phyloP scores from a whole-genome alignment of 1,140 invertebrate species.

The Hylaeus volcanicus region DNA sequence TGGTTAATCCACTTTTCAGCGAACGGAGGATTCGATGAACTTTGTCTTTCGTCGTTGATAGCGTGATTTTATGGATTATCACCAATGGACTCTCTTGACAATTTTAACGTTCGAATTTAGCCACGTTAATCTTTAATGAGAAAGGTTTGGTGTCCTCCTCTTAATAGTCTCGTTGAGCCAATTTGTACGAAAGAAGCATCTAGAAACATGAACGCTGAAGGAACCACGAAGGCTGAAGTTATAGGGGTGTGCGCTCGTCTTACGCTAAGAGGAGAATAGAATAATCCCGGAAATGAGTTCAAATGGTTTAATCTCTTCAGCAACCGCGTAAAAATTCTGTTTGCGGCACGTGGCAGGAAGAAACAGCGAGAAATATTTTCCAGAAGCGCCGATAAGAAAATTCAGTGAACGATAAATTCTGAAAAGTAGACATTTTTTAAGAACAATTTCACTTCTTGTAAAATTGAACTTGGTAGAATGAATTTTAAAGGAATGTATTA shows the following conservation, averaged over 20 bases:
- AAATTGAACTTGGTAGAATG: neutral
- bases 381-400: neutral
- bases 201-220: slow-evolving; percentile 8
- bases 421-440: no score
- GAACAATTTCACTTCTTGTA: neutral
- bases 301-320: slow-evolving; percentile 3
- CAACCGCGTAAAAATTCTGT: neutral
- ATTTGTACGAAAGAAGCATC: slow-evolving; percentile 22
- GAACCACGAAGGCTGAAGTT: slow-evolving; percentile 10
- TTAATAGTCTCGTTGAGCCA: slow-evolving; percentile 38
- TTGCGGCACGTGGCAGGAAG: neutral
- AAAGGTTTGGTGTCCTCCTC: slow-evolving; percentile 10
- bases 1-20: no score
- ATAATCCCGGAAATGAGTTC: slow-evolving; percentile 16
- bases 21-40: neutral
- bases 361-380: neutral
- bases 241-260: neutral
- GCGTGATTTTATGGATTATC: neutral
- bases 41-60: no score
- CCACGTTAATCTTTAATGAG: slow-evolving; percentile 11
- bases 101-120: neutral
- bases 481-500: neutral
- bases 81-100: neutral
- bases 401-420: no score
- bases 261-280: neutral